Conservation (phyloP, 2,797 vertebrate genomes). For the Dromococcyx pavoninus region DNA sequence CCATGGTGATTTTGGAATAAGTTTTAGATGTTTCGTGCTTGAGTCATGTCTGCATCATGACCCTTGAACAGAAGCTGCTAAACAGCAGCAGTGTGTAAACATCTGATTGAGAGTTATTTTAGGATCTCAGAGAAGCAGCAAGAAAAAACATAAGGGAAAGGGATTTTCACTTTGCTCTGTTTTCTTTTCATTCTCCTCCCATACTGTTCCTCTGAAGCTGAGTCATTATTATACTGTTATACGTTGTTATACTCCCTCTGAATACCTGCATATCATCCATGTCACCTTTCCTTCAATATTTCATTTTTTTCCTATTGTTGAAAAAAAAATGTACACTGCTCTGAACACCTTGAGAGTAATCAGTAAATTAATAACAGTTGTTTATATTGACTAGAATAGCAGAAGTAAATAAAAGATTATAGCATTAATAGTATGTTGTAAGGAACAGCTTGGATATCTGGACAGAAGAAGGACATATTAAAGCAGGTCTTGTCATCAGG, state of each 20-base stretch:
- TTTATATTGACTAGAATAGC: too few species aligned
- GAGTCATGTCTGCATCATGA: not conserved
- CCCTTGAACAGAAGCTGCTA: not conserved
- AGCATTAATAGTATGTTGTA: too few species aligned
- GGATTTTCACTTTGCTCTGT: fast-evolving
- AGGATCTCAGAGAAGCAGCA: not conserved
- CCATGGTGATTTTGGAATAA: not conserved
- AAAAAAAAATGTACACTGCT: too few species aligned
- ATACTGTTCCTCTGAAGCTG: not conserved
- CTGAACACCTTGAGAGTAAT: too few species aligned
- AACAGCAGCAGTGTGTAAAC: not conserved
- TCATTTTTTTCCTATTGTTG: not conserved
- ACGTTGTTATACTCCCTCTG: too few species aligned
- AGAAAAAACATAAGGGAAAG: not conserved
- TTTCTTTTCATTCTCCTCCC: not conserved
- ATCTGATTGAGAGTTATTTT: not conserved
- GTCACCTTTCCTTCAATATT: not conserved
- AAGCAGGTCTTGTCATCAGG: too few species aligned
- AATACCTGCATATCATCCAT: not conserved
- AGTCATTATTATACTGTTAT: fast-evolving
- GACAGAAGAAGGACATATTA: too few species aligned
- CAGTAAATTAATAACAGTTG: too few species aligned
- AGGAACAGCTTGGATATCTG: too few species aligned
- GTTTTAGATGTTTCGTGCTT: not conserved
- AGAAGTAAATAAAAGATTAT: too few species aligned